phyloP scores from a whole-genome alignment of 2,113 vertebrate species.

The Sylvia atricapilla region DNA sequence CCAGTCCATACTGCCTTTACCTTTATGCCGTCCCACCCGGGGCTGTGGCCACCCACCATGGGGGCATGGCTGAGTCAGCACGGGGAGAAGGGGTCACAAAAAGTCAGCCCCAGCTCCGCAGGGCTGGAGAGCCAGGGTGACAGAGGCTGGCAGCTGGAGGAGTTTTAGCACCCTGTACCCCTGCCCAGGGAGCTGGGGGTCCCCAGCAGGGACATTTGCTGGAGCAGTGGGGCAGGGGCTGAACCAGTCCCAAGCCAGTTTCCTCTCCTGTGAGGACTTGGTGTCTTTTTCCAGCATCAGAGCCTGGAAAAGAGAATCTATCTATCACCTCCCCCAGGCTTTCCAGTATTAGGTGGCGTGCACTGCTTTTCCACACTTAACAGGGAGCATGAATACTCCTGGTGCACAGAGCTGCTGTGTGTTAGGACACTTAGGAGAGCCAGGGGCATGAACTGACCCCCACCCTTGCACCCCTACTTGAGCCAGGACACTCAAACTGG shows the following conservation, averaged over 20 bases:
- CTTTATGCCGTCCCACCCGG: neutral
- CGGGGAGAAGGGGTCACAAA: neutral
- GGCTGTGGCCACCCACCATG: neutral
- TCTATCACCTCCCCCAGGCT: neutral
- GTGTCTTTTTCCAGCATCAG: neutral
- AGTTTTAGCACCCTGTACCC: neutral
- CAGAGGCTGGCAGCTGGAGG: neutral
- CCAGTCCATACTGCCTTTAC: slow-evolving; percentile 43
- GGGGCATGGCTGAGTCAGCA: neutral
- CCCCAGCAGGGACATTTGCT: neutral
- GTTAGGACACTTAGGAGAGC: neutral
- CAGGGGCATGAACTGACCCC: neutral
- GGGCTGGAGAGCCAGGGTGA: neutral
- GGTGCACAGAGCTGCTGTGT: neutral
- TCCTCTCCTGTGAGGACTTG: neutral
- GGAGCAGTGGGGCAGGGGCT: fast-evolving
- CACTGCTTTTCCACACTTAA: neutral
- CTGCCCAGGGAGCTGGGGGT: neutral
- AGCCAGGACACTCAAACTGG: neutral
- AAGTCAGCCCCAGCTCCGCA: neutral
- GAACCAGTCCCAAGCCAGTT: neutral
- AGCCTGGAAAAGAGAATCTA: neutral
- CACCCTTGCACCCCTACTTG: neutral
- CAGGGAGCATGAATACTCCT: neutral
- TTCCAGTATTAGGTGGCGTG: neutral